These are phyloP conservation scores for Aselliscus stoliczkanus DNA, from an alignment of 2,797 vertebrate species.

Conservation along the genomic window DNA sequence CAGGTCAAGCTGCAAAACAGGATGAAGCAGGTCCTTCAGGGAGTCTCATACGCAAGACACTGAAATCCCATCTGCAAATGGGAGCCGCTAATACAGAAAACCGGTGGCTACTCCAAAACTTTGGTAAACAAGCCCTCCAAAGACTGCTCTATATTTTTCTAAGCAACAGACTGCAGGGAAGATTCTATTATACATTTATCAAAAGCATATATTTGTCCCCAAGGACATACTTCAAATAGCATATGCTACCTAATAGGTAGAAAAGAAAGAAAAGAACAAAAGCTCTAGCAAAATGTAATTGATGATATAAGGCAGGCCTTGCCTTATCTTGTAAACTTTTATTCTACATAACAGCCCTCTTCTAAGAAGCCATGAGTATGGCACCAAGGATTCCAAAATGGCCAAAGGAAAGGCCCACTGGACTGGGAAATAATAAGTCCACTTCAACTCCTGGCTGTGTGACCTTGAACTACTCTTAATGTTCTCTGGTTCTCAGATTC, in stretches of 20 bases:
- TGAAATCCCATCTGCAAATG: not conserved
- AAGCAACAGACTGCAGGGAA: not conserved
- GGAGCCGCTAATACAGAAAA: not conserved
- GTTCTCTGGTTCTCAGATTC: not conserved
- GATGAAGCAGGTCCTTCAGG: not conserved
- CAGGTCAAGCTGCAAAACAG: not conserved
- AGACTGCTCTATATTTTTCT: not conserved
- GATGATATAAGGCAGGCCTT: not conserved
- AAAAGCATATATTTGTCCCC: conserved; percentile 38
- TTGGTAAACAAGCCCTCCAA: conserved; percentile 18
- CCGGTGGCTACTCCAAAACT: not conserved
- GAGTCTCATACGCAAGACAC: not conserved
- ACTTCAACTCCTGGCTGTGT: not conserved
- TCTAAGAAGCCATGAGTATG: not conserved
- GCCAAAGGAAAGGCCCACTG: not conserved
- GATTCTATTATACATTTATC: conserved; percentile 40
- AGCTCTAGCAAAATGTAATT: not conserved
- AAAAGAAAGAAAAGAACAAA: not conserved
- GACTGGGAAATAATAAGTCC: not conserved
- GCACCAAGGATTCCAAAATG: not conserved
- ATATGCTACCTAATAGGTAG: not conserved
- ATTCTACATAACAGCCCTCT: not conserved
- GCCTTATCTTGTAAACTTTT: not conserved
- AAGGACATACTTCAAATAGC: conserved; percentile 43
- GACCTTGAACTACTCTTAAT: not conserved